These are phyloP conservation scores for Vireo griseus DNA, from an alignment of 2,797 vertebrate species.

Conservation along the genomic window DNA sequence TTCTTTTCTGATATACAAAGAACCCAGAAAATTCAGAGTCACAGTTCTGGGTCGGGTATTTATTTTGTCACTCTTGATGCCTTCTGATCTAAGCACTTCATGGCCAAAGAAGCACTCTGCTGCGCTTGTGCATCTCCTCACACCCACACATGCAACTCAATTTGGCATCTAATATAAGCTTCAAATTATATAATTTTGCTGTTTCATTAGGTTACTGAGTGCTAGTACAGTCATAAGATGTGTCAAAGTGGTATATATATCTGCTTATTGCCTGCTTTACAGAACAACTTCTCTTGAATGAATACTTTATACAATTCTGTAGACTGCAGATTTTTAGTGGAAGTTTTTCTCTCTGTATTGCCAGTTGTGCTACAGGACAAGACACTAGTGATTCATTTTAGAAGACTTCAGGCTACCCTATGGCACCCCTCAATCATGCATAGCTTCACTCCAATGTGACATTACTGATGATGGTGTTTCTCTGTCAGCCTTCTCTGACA, in stretches of 20 bases:
- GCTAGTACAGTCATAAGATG: not conserved
- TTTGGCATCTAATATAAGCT: not conserved
- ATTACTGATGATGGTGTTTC: not conserved
- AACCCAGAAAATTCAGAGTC: not conserved
- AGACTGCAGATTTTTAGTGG: not conserved
- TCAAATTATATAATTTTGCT: not conserved
- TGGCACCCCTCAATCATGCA: not conserved
- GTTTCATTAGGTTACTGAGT: not conserved
- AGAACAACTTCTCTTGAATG: not conserved
- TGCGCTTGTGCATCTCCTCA: not conserved
- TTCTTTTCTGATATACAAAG: not conserved
- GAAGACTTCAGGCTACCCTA: not conserved
- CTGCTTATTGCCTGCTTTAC: not conserved
- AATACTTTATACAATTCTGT: not conserved
- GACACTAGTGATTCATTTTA: not conserved
- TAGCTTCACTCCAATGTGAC: not conserved
- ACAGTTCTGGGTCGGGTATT: rapidly evolving
- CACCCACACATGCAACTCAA: rapidly evolving
- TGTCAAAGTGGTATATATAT: not conserved
- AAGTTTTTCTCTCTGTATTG: not conserved
- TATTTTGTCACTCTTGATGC: not conserved
- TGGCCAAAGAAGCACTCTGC: not conserved
- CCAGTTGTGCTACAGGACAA: not conserved
- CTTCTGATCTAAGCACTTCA: not conserved
- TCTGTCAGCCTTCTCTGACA: not conserved